Evolutionary conservation across 2,888 invertebrate species (phyloP).

Genomic region (Altica lythri): DNA sequence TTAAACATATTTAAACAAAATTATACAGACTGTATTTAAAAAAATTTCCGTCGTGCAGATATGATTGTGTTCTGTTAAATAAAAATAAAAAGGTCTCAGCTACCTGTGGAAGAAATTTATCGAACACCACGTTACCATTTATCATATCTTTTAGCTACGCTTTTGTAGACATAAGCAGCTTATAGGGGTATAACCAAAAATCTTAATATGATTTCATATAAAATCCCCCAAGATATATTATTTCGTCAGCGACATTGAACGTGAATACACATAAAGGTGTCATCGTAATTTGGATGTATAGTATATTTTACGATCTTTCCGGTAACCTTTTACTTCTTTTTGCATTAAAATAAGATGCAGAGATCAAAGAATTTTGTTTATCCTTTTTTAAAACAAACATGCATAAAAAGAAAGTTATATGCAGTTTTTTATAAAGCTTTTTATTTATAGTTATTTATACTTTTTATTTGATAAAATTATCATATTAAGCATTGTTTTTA

Average conservation of each 20-base stretch:
- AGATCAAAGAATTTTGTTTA: too few relatives aligned
- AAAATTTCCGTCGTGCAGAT: too few relatives aligned
- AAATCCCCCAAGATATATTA: constrained; percentile 13
- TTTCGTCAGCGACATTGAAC: constrained; percentile 5
- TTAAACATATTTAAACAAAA: too few relatives aligned
- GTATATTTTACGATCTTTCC: constrained; percentile 15
- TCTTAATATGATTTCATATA: constrained; percentile 12
- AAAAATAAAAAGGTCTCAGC: too few relatives aligned
- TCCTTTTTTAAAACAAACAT: too few relatives aligned
- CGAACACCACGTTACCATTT: constrained; percentile 5
- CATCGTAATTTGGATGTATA: constrained; percentile 14
- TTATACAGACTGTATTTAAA: too few relatives aligned
- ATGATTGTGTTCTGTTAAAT: too few relatives aligned
- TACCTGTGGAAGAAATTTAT: constrained; percentile 11
- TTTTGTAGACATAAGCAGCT: constrained; percentile 11
- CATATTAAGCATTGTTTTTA: too few relatives aligned
- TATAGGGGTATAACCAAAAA: constrained; percentile 12
- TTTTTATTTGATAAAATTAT: too few relatives aligned
- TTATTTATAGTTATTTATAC: too few relatives aligned
- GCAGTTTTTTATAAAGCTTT: too few relatives aligned
- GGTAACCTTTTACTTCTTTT: background rate
- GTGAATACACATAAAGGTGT: constrained; percentile 14
- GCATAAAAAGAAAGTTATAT: too few relatives aligned
- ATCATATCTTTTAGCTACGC: background rate
- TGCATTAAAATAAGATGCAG: background rate